A percentile compares a stretch with the other conserved stretches of the same genome.
phyloP scores from a whole-genome alignment of 2,888 invertebrate genomes.

The Sisyra nigra region DNA sequence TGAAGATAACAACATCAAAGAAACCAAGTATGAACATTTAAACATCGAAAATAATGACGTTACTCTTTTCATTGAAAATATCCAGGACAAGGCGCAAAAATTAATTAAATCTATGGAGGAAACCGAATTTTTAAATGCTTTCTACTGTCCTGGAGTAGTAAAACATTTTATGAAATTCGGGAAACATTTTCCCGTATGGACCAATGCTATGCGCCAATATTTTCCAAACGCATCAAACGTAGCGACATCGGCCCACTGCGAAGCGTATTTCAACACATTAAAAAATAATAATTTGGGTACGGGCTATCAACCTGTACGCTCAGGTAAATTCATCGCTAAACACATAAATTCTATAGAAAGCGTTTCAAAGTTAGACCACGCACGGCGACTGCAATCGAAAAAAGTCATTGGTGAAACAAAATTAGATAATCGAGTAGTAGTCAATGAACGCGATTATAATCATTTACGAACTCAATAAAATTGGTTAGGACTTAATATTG shows the following conservation, averaged over 20 bases:
- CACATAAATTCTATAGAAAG: constrained; percentile 11
- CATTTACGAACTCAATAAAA: too few species aligned
- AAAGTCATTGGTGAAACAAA: background rate
- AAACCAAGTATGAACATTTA: constrained; percentile 1
- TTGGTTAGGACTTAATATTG: too few species aligned
- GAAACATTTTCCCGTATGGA: constrained; percentile 7
- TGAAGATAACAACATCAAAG: background rate
- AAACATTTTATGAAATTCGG: background rate
- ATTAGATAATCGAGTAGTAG: too few species aligned
- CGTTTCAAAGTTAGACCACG: constrained; percentile 10
- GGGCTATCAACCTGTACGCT: constrained; percentile 8
- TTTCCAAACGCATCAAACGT: background rate
- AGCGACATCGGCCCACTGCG: constrained; percentile 5
- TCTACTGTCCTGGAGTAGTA: constrained; percentile 3
- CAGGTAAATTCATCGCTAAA: constrained; percentile 11
- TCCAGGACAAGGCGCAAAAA: background rate
- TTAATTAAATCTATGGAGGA: background rate
- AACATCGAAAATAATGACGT: background rate
- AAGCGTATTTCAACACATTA: constrained; percentile 4
- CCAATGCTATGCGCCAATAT: constrained; percentile 3
- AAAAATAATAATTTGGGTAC: constrained; percentile 5
- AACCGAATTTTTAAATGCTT: constrained; percentile 1
- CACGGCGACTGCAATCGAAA: background rate
- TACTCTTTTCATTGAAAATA: constrained; percentile 5
- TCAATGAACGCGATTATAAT: too few species aligned